Conservation (phyloP, 2,888 invertebrate genomes). For the Thera britannica region DNA sequence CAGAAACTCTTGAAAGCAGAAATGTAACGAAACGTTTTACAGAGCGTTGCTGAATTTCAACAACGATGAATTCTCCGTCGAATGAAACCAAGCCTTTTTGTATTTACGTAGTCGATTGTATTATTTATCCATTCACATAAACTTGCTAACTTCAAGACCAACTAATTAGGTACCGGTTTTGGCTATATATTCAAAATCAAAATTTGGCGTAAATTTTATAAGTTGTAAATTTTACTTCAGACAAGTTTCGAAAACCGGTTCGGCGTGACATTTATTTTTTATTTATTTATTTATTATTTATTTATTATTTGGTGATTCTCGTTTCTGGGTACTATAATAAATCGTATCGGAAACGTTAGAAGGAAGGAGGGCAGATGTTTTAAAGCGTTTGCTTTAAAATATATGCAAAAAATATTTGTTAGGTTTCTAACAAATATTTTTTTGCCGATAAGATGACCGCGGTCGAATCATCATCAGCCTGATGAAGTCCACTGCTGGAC, state of each 20-base stretch:
- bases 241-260: constrained; percentile 41
- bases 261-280: constrained; percentile 35
- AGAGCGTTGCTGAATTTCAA: neutral
- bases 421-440: neutral
- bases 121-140: neutral
- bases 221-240: constrained; percentile 41
- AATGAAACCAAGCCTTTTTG: constrained; percentile 1
- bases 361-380: constrained; percentile 4
- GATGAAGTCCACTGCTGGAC: no score
- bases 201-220: neutral
- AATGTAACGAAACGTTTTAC: neutral
- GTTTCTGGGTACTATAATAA: constrained; percentile 22
- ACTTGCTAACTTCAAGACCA: neutral
- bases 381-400: neutral
- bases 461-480: neutral
- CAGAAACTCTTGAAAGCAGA: neutral
- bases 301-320: constrained; percentile 35
- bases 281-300: no score
- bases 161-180: neutral
- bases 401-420: no score
- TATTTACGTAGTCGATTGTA: neutral
- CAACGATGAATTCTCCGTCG: neutral
- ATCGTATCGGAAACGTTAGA: constrained; percentile 3
- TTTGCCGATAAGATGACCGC: neutral
- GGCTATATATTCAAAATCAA: constrained; percentile 22